phyloP scores from a whole-genome alignment of 2,113 vertebrate genomes.

The Hyaena hyaena region DNA sequence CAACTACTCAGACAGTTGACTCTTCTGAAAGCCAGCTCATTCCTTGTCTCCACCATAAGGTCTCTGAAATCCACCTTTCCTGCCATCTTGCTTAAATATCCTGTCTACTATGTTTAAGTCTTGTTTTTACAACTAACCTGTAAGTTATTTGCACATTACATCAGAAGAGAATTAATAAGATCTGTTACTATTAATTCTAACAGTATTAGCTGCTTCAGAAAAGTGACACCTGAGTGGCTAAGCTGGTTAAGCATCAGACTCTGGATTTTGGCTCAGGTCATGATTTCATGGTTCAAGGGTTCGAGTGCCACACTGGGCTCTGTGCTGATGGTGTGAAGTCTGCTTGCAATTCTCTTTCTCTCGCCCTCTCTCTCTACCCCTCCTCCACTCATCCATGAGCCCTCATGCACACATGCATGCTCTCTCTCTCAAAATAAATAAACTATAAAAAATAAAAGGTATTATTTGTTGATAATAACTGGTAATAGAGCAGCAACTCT shows the following conservation, averaged over 20 bases:
- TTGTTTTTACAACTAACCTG: background rate
- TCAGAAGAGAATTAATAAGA: background rate
- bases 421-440: no score
- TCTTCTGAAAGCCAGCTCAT: background rate
- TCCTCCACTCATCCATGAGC: no score
- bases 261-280: no score
- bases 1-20: background rate
- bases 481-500: background rate
- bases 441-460: background rate
- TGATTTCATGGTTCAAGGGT: no score
- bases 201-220: background rate
- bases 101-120: background rate
- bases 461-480: background rate
- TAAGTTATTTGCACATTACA: background rate
- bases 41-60: background rate
- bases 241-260: no score
- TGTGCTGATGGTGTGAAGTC: no score
- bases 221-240: background rate
- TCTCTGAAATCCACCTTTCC: background rate
- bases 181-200: background rate
- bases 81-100: background rate
- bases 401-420: no score
- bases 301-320: no score
- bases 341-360: no score
- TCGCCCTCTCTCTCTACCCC: no score